A percentile compares a stretch with the other conserved stretches of the same genome.
Evolutionary conservation across 2,113 vertebrate species (phyloP).

Genomic region (Ivindomyrus marchei): DNA sequence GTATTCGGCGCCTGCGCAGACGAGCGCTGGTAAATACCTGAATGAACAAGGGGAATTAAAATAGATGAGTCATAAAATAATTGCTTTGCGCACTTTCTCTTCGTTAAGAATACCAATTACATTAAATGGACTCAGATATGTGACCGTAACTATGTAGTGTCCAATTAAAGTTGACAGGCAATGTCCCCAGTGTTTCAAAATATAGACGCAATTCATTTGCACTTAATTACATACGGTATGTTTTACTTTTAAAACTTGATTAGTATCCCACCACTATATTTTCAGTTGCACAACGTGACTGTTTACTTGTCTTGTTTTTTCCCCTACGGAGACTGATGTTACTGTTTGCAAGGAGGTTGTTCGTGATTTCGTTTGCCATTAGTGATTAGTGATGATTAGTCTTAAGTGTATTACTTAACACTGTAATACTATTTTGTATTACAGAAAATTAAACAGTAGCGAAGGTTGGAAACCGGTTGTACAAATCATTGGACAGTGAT

Average conservation of each 20-base stretch:
- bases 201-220: conserved; percentile 6
- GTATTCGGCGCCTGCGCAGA: conserved; percentile 22
- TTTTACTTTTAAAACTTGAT: background rate
- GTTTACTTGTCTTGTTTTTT: background rate
- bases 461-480: background rate
- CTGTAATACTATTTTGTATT: background rate
- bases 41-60: conserved; percentile 21
- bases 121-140: conserved; percentile 8
- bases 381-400: background rate
- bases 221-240: background rate
- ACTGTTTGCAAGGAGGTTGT: background rate
- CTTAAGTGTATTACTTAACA: background rate
- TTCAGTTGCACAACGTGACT: background rate
- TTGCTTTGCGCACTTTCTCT: conserved; percentile 1
- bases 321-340: background rate
- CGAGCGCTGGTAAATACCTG: conserved; percentile 15
- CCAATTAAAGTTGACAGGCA: conserved; percentile 12
- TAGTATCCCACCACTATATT: background rate
- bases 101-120: conserved; percentile 15
- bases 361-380: background rate
- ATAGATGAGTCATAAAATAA: conserved; percentile 25
- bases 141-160: background rate
- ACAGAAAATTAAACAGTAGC: background rate
- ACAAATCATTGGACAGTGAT: background rate
- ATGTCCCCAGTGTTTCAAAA: background rate